A percentile compares a stretch with the other conserved stretches of the same genome.
Conservation (phyloP, 2,888 invertebrate species). For the Idaea biselata region DNA sequence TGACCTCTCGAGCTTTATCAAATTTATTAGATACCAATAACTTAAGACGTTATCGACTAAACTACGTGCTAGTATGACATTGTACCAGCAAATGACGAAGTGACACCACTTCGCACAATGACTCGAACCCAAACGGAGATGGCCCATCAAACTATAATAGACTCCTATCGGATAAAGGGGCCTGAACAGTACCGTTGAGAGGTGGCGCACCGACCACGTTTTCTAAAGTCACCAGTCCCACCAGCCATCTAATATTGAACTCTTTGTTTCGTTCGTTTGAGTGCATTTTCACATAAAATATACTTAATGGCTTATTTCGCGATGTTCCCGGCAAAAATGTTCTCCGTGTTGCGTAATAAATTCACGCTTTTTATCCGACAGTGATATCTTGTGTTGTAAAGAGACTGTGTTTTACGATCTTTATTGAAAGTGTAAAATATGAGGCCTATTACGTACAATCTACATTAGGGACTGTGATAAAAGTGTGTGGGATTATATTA, state of each 20-base stretch:
- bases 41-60: background rate
- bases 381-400: conserved; percentile 29
- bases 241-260: conserved; percentile 4
- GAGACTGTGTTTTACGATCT: conserved; percentile 5
- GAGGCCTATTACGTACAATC: background rate
- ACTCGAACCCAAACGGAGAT: conserved; percentile 69
- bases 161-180: conserved; percentile 64
- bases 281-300: conserved; percentile 52
- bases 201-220: conserved; percentile 55
- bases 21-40: background rate
- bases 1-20: background rate
- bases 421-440: background rate
- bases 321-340: conserved; percentile 33
- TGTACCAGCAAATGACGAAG: conserved; percentile 4
- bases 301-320: conserved; percentile 44
- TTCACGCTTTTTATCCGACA: conserved; percentile 21
- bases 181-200: conserved; percentile 58
- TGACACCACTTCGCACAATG: conserved; percentile 52
- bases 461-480: background rate
- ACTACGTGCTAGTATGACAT: conserved; percentile 3
- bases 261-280: conserved; percentile 27
- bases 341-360: conserved; percentile 39
- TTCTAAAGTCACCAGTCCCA: conserved; percentile 26
- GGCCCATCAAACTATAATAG: conserved; percentile 75
- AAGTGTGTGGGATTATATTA: background rate